Conservation (phyloP, 2,888 invertebrate species). For the Oligia fasciuncula region DNA sequence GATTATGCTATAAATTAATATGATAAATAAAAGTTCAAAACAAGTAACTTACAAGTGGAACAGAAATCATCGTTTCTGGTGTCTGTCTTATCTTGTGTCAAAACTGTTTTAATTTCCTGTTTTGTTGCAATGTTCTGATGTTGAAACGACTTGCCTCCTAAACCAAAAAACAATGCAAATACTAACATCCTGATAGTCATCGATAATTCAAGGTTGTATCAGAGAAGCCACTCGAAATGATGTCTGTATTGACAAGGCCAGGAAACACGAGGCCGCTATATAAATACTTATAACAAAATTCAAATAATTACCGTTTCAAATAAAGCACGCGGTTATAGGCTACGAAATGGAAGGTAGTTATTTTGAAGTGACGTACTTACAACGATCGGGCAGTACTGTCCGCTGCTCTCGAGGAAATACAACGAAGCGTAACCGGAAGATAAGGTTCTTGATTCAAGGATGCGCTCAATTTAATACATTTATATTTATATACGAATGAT, state of each 20-base stretch:
- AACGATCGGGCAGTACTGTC: conserved; percentile 1
- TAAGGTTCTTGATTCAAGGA: conserved; percentile 53
- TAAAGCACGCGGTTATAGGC: conserved; percentile 56
- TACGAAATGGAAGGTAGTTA: conserved; percentile 61
- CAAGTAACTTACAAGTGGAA: neutral
- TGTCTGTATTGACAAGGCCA: conserved; percentile 83
- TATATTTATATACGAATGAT: conserved; percentile 28
- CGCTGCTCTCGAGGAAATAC: conserved; percentile 23
- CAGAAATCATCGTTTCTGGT: conserved; percentile 1
- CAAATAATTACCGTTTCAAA: conserved; percentile 68
- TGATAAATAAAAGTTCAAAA: conserved; percentile 17
- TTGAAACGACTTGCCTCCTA: conserved; percentile 23
- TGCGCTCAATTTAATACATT: conserved; percentile 46
- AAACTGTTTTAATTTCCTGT: conserved; percentile 32
- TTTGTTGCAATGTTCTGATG: conserved; percentile 16
- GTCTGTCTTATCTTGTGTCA: conserved; percentile 6
- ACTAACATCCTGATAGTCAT: conserved; percentile 84
- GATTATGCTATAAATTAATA: conserved; percentile 27
- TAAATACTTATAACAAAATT: conserved; percentile 69
- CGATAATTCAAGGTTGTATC: conserved; percentile 82
- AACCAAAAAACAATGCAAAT: conserved; percentile 77
- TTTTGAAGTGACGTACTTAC: conserved; percentile 48
- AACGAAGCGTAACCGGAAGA: conserved; percentile 46
- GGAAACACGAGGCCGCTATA: conserved; percentile 68
- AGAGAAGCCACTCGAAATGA: conserved; percentile 75